Evolutionary conservation across 2,113 vertebrate genomes (phyloP).

Genomic region (Rhinichthys klamathensis): DNA sequence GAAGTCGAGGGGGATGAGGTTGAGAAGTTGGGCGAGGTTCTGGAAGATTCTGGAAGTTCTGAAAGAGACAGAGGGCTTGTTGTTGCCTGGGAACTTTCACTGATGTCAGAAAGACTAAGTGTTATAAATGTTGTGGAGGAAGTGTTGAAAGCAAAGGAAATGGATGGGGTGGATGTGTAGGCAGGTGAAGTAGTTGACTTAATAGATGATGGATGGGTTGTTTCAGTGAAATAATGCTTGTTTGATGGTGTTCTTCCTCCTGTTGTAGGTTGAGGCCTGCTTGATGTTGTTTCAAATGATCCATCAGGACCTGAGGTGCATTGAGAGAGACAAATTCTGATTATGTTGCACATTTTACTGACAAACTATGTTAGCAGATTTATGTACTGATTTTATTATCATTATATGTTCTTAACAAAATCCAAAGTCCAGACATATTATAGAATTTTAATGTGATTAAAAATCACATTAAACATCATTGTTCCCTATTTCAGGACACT

Average conservation of each 20-base stretch:
- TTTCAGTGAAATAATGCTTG: not conserved
- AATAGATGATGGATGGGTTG: conserved; percentile 7
- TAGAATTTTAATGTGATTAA: too few species aligned
- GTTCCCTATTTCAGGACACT: not conserved
- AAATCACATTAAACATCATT: not conserved
- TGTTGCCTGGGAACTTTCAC: not conserved
- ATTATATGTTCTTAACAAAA: not conserved
- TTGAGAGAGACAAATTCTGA: not conserved
- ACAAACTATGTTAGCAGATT: not conserved
- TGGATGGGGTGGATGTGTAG: conserved; percentile 19
- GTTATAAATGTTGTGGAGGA: conserved; percentile 10
- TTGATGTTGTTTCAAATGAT: conserved; percentile 33
- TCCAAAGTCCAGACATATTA: not conserved
- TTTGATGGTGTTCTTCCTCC: conserved; percentile 8
- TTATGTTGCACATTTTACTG: not conserved
- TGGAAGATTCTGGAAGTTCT: not conserved
- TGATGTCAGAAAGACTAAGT: not conserved
- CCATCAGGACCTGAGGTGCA: not conserved
- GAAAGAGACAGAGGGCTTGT: conserved; percentile 1
- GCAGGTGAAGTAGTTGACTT: conserved; percentile 15
- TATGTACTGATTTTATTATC: not conserved
- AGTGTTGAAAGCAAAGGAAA: conserved; percentile 30
- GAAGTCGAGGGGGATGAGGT: not conserved
- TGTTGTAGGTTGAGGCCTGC: conserved; percentile 10
- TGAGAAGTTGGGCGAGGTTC: not conserved